Conservation (phyloP, 2,888 invertebrate species). For the Lymantria monacha region DNA sequence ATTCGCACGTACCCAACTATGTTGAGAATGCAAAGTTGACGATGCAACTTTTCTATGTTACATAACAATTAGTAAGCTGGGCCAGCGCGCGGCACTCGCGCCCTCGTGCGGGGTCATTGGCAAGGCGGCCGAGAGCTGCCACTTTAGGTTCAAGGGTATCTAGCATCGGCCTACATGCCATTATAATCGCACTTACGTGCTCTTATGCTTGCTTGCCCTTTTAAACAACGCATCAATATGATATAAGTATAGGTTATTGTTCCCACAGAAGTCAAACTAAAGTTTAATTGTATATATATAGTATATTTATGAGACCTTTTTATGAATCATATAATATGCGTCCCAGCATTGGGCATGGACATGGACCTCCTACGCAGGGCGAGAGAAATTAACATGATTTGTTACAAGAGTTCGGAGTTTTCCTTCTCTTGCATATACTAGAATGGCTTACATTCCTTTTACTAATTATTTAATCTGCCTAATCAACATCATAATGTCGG, state of each 20-base stretch:
- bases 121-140: slow-evolving; percentile 82
- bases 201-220: not conserved
- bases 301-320: no score
- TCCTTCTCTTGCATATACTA: no score
- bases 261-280: no score
- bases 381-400: no score
- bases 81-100: slow-evolving; percentile 64
- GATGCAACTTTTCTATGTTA: slow-evolving; percentile 67
- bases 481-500: no score
- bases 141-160: slow-evolving; percentile 81
- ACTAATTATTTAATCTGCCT: no score
- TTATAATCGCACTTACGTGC: slow-evolving; percentile 28
- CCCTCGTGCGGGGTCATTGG: slow-evolving; percentile 84
- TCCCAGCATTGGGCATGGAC: no score
- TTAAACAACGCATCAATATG: not conserved
- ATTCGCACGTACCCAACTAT: slow-evolving; percentile 44
- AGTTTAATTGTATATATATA: no score
- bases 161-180: slow-evolving; percentile 67
- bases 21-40: slow-evolving; percentile 53
- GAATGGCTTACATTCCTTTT: no score
- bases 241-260: not conserved
- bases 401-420: no score
- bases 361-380: no score
- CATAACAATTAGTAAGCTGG: slow-evolving; percentile 72
- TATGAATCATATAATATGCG: no score